Evolutionary conservation across 1,140 invertebrate species (phyloP).

Genomic region (Xylocopa sonorina): DNA sequence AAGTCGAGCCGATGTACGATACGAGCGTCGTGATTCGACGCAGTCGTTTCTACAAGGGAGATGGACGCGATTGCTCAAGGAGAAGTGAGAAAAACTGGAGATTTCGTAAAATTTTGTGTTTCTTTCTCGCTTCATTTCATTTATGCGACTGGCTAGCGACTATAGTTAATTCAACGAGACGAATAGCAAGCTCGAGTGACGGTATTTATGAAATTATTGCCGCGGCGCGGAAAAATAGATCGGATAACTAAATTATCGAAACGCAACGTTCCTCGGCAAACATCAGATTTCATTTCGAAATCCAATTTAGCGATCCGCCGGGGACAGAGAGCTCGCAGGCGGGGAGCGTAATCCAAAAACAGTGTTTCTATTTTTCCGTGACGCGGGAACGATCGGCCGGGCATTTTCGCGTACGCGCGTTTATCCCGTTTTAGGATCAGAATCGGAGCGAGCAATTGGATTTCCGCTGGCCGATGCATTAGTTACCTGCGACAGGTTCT

Average conservation of each 20-base stretch:
- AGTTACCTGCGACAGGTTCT: slow-evolving; percentile 7
- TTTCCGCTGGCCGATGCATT: slow-evolving; percentile 13
- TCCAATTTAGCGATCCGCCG: not conserved
- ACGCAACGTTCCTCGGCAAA: no score
- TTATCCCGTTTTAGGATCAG: slow-evolving; percentile 13
- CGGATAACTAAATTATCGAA: no score
- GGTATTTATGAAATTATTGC: no score
- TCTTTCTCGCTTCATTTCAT: no score
- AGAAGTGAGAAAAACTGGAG: not conserved
- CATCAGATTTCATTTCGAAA: not conserved
- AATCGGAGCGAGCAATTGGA: slow-evolving; percentile 5
- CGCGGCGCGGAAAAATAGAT: no score
- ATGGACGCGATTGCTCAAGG: not conserved
- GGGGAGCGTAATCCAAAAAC: slow-evolving; percentile 10
- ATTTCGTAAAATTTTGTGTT: not conserved
- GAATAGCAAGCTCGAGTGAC: no score
- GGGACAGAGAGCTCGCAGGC: not conserved
- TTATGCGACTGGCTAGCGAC: no score
- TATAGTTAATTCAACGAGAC: no score
- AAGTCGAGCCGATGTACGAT: slow-evolving; percentile 28
- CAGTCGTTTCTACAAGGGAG: slow-evolving; percentile 5
- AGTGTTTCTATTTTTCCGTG: not conserved
- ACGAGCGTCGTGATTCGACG: not conserved
- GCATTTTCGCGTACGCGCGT: slow-evolving; percentile 1
- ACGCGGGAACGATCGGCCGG: not conserved